Percentiles rank a stretch among this genome's conserved stretches.
phyloP scores from a whole-genome alignment of 2,113 vertebrate genomes.

The Pardalotus punctatus region DNA sequence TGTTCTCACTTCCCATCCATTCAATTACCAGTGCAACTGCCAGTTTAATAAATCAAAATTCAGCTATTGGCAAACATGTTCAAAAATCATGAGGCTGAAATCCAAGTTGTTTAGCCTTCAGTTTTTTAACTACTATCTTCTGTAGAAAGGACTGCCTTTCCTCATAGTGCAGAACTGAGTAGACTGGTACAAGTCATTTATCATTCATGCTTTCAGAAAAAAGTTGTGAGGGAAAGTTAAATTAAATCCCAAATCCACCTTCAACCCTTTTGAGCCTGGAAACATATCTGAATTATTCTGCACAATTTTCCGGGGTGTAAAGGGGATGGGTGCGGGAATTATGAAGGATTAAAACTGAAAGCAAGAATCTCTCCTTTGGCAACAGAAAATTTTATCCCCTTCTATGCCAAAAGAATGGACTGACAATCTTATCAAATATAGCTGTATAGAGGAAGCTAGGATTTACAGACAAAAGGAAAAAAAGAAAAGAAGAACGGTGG shows the following conservation, averaged over 20 bases:
- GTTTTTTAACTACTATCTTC: not conserved
- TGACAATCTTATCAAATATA: not conserved
- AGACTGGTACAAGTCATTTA: not conserved
- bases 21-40: not conserved
- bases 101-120: not conserved
- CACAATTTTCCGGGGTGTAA: not conserved
- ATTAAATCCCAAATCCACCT: not conserved
- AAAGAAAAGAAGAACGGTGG: not conserved
- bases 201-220: not conserved
- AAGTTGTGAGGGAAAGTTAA: not conserved
- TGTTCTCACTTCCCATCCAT: not conserved
- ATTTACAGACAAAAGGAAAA: not conserved
- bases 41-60: not conserved
- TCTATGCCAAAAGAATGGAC: not conserved
- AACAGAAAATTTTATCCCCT: not conserved
- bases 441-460: not conserved
- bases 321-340: not conserved
- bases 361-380: not conserved
- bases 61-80: not conserved
- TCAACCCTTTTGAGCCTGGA: not conserved
- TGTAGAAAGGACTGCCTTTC: not conserved
- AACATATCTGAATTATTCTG: not conserved
- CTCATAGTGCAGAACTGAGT: not conserved
- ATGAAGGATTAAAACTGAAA: constrained; percentile 19
- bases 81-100: not conserved